Conservation (phyloP, 2,797 vertebrate species). For the Myotis planiceps region DNA sequence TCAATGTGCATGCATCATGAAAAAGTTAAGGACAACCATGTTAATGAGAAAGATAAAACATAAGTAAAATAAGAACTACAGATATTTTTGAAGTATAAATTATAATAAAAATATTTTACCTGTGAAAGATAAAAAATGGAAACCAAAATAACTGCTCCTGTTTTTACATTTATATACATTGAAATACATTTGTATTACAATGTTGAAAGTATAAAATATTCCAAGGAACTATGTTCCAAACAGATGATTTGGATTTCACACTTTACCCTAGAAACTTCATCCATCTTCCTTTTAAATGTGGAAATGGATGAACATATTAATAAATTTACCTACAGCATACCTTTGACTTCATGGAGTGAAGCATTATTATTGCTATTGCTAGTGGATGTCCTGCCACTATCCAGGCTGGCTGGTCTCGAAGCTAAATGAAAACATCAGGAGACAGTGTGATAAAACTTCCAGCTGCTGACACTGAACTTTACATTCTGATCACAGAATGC, state of each 20-base stretch:
- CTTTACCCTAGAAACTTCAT: conserved; percentile 32
- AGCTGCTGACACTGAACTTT: conserved; percentile 87
- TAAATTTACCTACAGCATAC: conserved; percentile 89
- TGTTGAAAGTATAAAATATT: conserved; percentile 50
- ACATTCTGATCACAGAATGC: conserved; percentile 86
- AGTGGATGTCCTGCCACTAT: conserved; percentile 97
- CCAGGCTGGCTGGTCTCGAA: conserved; percentile 96
- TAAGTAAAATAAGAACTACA: neutral
- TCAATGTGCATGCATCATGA: neutral
- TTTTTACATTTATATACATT: conserved; percentile 61
- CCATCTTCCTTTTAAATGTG: conserved; percentile 42
- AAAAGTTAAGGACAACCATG: conserved; percentile 49
- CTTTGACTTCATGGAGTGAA: conserved; percentile 95
- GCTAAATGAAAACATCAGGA: conserved; percentile 91
- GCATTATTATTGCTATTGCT: conserved; percentile 98
- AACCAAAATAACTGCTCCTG: conserved; percentile 57
- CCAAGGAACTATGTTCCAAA: conserved; percentile 50
- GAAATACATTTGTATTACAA: conserved; percentile 63
- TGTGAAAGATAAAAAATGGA: conserved; percentile 62
- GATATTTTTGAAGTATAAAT: conserved; percentile 59
- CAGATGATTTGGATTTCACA: conserved; percentile 28
- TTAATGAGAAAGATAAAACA: conserved; percentile 55
- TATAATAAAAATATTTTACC: conserved; percentile 40
- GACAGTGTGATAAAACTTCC: conserved; percentile 85
- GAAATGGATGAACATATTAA: conserved; percentile 70